phyloP scores from a whole-genome alignment of 1,140 invertebrate genomes.

The Cardiocondyla obscurior region DNA sequence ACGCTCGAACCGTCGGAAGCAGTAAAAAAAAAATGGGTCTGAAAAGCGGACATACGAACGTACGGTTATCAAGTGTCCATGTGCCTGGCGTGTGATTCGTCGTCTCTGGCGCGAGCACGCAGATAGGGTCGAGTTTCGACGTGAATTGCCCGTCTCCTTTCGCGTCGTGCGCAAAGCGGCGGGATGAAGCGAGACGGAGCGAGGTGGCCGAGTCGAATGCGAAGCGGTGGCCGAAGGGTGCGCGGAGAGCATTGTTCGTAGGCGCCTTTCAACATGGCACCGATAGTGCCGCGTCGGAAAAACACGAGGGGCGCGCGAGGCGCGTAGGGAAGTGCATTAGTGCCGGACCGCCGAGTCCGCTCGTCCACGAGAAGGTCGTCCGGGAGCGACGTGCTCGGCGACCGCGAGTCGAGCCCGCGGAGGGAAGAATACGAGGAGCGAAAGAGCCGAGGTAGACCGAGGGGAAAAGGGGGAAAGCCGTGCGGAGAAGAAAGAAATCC shows the following conservation, averaged over 20 bases:
- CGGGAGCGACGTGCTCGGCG: not conserved
- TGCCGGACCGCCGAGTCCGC: not conserved
- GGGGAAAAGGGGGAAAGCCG: not conserved
- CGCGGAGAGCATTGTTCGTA: constrained; percentile 49
- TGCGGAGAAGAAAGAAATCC: not conserved
- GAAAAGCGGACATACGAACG: not conserved
- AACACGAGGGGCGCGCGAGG: constrained; percentile 24
- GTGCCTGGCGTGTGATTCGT: not conserved
- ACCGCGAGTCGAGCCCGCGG: not conserved
- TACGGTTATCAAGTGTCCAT: not conserved
- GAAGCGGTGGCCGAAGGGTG: constrained; percentile 55
- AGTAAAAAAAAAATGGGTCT: too few relatives aligned
- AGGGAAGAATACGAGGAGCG: not conserved
- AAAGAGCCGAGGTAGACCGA: not conserved
- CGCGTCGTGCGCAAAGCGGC: not conserved
- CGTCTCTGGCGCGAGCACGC: constrained; percentile 5
- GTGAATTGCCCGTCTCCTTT: constrained; percentile 12
- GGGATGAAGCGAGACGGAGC: constrained; percentile 8
- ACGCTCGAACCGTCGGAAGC: not conserved
- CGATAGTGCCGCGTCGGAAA: constrained; percentile 24
- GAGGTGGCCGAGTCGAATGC: not conserved
- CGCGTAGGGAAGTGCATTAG: not conserved
- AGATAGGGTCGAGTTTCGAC: constrained; percentile 52
- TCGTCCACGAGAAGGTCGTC: not conserved
- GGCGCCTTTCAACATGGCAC: constrained; percentile 71